Base-by-base conservation (phyloP, 2,113 vertebrate species). In the Melospiza georgiana region DNA sequence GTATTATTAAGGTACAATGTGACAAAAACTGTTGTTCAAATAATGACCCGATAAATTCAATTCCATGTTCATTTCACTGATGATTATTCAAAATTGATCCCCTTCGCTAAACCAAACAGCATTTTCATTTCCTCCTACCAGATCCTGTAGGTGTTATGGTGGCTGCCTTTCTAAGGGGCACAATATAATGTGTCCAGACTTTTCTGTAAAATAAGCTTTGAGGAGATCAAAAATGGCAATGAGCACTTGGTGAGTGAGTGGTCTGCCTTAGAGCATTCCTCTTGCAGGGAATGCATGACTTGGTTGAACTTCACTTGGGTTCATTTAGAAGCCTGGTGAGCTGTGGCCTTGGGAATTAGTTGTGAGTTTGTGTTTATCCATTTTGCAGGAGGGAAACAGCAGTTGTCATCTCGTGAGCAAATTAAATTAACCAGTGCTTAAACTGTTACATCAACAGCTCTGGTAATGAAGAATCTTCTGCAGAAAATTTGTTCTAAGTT, bases 1-100 rank as follows among this genome's bases (percentile, higher is more conserved):
- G 17, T 73, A 2, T 71, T 54, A 5, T 54, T 69, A 71, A 17
- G 2, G 1, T 48, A 1, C 48, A 41, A 16, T 37, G 10, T 0
- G 1, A 21, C 2, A 18, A n/a, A 57, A 33, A 28, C 31, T 30
- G 5, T 31, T 52, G 23, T 30, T 92, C 2, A 71, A 4, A 72
- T 80, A 51, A 15, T 15, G 20, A 71, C 9, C 9, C 18, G 49
- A 4, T 62, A 62, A 62, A 15, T 84, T 22, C 11, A 81, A 46
- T 71, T 89, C 6, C 19, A 3, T 62, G 23, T 67, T 92, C 6
- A 44, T 85, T 16, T 94, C 20, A 12, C 31, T 75, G 51, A 10
- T 58, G 10, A 10, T 15, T 83, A 5, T 12, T 31, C 19, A 74
- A 57, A 87, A 57, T 7, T 2, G 6, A 4, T 35, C 6, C 6